phyloP scores from a whole-genome alignment of 2,888 invertebrate genomes.

The Dryomyza anilis region DNA sequence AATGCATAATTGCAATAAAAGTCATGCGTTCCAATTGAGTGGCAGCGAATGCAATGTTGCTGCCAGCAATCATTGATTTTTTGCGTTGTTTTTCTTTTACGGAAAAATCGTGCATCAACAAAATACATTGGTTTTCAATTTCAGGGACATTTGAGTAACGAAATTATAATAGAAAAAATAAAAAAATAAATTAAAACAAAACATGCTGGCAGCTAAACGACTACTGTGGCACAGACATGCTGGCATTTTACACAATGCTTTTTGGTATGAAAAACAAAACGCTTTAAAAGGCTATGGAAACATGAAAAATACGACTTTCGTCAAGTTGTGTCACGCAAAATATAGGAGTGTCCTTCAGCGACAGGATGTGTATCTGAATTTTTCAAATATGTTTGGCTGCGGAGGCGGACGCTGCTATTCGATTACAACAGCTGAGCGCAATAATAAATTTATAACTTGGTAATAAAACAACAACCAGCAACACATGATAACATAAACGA shows the following conservation, averaged over 20 bases:
- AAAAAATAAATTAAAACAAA: too few relatives aligned
- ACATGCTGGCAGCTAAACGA: neutral
- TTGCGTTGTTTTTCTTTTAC: neutral
- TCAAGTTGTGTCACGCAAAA: too few relatives aligned
- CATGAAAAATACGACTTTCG: neutral
- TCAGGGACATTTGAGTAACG: conserved; percentile 14
- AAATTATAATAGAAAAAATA: neutral
- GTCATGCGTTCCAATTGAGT: too few relatives aligned
- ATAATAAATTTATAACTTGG: conserved; percentile 23
- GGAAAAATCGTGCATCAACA: neutral
- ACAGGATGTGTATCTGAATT: neutral
- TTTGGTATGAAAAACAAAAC: neutral
- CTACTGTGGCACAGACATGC: neutral
- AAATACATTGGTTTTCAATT: conserved; percentile 2
- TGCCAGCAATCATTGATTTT: too few relatives aligned
- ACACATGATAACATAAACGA: neutral
- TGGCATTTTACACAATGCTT: neutral
- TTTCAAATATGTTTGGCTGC: neutral
- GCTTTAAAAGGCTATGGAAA: neutral
- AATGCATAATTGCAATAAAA: too few relatives aligned
- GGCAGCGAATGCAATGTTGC: too few relatives aligned
- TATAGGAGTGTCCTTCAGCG: neutral
- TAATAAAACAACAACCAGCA: neutral
- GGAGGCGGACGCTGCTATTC: neutral
- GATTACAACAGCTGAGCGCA: conserved; percentile 17